phyloP scores from a whole-genome alignment of 2,888 invertebrate species.

The Masnerella sp. region DNA sequence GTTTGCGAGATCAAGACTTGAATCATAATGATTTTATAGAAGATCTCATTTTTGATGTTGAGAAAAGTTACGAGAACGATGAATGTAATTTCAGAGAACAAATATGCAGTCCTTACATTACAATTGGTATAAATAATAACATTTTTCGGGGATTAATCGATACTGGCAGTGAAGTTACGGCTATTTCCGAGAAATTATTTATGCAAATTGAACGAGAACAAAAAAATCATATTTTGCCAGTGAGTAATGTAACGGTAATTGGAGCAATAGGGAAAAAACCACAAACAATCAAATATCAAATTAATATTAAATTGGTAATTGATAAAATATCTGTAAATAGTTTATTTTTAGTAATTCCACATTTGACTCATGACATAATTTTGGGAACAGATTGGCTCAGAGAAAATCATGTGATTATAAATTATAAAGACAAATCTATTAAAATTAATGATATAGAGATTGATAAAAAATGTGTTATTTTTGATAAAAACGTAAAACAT shows the following conservation, averaged over 20 bases:
- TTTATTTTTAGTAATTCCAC: background rate
- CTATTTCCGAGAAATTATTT: background rate
- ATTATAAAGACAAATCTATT: background rate
- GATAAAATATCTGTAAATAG: background rate
- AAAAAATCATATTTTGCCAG: background rate
- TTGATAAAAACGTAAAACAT: background rate
- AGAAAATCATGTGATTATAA: conserved; percentile 2
- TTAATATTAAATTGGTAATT: background rate
- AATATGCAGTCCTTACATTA: background rate
- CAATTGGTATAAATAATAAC: background rate
- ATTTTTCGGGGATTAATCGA: background rate
- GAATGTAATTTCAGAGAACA: background rate
- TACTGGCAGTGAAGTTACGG: conserved; percentile 7
- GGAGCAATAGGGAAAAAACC: conserved; percentile 5
- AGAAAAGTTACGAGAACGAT: background rate
- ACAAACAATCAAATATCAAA: background rate
- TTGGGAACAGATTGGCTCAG: conserved; percentile 2
- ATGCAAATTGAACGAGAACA: background rate
- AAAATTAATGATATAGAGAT: background rate
- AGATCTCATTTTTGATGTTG: conserved; percentile 13
- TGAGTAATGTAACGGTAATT: background rate
- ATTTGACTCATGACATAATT: background rate
- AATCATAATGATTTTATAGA: conserved; percentile 2
- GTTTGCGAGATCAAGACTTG: conserved; percentile 4
- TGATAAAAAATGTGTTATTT: background rate